phyloP scores from a whole-genome alignment of 2,888 invertebrate genomes.

The Polyommatus icarus region DNA sequence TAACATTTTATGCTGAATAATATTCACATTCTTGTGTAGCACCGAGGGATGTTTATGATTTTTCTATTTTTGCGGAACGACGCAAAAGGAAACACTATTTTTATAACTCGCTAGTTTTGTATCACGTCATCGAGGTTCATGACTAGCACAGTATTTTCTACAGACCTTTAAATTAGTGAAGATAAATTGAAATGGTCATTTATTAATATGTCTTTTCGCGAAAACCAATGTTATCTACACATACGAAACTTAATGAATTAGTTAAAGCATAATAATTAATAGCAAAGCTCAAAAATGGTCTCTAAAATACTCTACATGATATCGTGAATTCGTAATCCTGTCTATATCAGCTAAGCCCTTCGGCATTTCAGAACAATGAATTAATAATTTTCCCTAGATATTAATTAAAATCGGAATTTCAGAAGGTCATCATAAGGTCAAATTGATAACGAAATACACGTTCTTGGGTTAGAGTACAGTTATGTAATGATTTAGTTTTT shows the following conservation, averaged over 20 bases:
- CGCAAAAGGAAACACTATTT: neutral
- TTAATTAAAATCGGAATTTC: neutral
- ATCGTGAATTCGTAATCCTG: neutral
- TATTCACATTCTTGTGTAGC: neutral
- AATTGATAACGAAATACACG: neutral
- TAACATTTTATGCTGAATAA: constrained; percentile 4
- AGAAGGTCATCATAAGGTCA: neutral
- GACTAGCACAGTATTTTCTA: too few relatives aligned
- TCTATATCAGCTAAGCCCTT: neutral
- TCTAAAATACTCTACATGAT: neutral
- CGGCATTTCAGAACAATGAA: neutral
- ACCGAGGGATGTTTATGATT: neutral
- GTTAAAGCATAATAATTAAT: neutral
- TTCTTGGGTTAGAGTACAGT: neutral
- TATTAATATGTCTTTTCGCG: neutral
- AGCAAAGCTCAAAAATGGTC: neutral
- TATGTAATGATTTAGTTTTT: neutral
- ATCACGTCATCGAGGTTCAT: neutral
- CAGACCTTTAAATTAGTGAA: too few relatives aligned
- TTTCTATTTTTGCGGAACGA: neutral
- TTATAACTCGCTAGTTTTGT: neutral
- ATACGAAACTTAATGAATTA: too few relatives aligned
- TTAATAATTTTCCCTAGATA: neutral
- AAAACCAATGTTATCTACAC: neutral
- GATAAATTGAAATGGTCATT: neutral